These are phyloP conservation scores for Sitta europaea DNA, from an alignment of 2,113 vertebrate species.

Conservation along the genomic window DNA sequence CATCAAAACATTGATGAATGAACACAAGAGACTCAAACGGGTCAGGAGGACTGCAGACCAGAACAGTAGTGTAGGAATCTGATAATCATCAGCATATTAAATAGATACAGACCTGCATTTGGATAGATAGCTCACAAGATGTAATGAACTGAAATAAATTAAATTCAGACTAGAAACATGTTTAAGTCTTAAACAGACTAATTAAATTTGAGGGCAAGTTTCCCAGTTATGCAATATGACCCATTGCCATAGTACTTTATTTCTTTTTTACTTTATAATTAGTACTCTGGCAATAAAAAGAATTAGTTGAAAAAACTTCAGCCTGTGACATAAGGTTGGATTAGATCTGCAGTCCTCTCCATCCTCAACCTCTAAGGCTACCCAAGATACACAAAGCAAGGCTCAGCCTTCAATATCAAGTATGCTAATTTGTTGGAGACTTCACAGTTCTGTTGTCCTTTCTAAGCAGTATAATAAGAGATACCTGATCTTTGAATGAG, in stretches of 20 bases:
- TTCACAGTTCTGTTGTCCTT: neutral
- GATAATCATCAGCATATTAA: neutral
- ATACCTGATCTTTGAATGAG: neutral
- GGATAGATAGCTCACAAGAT: neutral
- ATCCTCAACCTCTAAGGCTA: neutral
- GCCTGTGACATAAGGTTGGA: neutral
- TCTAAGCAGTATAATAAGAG: neutral
- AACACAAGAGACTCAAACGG: fast-evolving
- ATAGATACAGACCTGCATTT: neutral
- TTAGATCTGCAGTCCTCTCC: neutral
- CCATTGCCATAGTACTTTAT: neutral
- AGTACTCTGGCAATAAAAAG: neutral
- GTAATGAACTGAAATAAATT: neutral
- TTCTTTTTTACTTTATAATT: neutral
- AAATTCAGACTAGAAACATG: neutral
- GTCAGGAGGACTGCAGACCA: neutral
- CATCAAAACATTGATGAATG: neutral
- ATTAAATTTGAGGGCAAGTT: neutral
- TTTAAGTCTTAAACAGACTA: neutral
- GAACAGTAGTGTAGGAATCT: neutral
- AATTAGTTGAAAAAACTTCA: neutral
- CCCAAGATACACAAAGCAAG: neutral
- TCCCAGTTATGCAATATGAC: neutral
- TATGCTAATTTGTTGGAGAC: neutral
- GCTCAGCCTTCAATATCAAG: neutral